Base-by-base conservation (phyloP, 2,113 vertebrate species). In the Sturnus vulgaris region DNA sequence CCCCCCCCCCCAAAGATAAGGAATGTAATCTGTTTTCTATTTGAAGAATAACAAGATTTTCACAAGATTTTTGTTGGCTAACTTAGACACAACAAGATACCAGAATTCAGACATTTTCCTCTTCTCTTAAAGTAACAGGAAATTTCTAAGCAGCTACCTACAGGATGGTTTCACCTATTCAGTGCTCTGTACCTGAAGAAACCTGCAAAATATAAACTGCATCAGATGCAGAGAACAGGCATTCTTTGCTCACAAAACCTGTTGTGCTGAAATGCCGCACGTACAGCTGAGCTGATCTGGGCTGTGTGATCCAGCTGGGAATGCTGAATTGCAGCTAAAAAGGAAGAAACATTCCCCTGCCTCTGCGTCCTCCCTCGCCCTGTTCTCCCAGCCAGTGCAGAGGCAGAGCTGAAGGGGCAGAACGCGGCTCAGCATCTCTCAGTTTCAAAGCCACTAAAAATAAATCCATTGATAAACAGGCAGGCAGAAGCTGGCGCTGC, bases 391-490 rank as follows among this genome's bases (percentile, higher is more conserved):
- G 40, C 9, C 33, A 9, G 42, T 3, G 75, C 30, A 66, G 68
- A 63, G 60, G 82, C 61, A 20, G 19, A 33, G 24, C 68, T 10
- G 78, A 49, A 61, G 65, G 39, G 33, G 42, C 64, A 86, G 64
- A 52, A 40, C 0, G 3, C 1, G 0, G 33, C 37, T 86, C 64
- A 64, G 44, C 64, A 35, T 37, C 44, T 65, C 56, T 78, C 37
- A 3, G 2, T 83, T 78, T 71, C 70, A 30, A 64, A 75, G 46
- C 18, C 31, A 5, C 87, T 90, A 60, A 81, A 92, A 96, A 83
- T 64, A 88, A 86, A 55, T n/a, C 81, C 92, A 94, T 69, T 93
- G 94, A 95, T 68, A 71, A 90, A 30, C 35, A 92, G 86, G 75
- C 78, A 65, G 35, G 82, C 69, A 68, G 83, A 17, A 90, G 64